Evolutionary conservation across 2,888 invertebrate species (phyloP), one percentile per base, ranked within the genome.

Genomic region (Sinohyriopsis cumingii): DNA sequence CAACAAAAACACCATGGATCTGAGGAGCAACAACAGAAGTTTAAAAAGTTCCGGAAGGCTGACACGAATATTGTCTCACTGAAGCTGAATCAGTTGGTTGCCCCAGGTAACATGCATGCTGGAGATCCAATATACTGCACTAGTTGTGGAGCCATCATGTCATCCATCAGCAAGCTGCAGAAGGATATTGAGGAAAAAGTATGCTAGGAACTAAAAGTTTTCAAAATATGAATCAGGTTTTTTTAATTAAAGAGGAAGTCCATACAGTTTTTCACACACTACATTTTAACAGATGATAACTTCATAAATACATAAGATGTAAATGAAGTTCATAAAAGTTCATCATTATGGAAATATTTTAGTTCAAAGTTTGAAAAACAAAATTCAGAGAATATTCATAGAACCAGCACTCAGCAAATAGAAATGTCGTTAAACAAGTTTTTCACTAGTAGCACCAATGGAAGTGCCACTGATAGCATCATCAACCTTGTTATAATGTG

Each of bases 61-160:
- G 87, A 89, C 77, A 87, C 87, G 4, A 89, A 89, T 77, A 81
- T 89, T 28, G 83, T 89, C 15, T 82, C 84, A 9, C 79, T 89
- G 45, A 82, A 82, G 64, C 86, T 89, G 67, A 77, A 84, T 65
- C 78, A 80, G 53, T 77, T 89, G 74, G 81, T 80, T 9, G 70
- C 84, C 4, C 87, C 88, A 0, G 80, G 85, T 59, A 82, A 85
- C 69, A 89, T 89, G 89, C 87, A 88, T 74, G 87, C 89, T 19
- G 89, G 89, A 9, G 89, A 89, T 59, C 82, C 87, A 2, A 78
- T 83, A 9, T 65, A 76, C 24, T 89, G 89, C 68, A 55, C 72
- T 3, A 68, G 74, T 4, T 89, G 89, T 69, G 67, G 73, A n/a
- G 88, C 83, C 25, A 82, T 89, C 53, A 69, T 89, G 64, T 89